phyloP scores from a whole-genome alignment of 2,888 invertebrate species.

The Dichetophora obliterata region DNA sequence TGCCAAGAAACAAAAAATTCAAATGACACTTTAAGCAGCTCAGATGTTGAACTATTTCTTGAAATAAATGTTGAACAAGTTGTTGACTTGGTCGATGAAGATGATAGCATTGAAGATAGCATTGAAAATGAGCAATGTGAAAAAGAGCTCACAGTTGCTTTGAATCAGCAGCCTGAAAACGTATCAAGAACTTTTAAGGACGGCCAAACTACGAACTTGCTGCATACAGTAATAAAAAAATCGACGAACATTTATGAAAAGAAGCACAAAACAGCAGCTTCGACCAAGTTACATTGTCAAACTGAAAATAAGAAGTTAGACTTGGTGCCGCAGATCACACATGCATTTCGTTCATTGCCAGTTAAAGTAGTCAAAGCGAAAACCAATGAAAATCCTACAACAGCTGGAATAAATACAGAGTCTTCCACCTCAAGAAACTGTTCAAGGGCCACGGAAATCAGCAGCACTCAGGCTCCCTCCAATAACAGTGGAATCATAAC shows the following conservation, averaged over 20 bases:
- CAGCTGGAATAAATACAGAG: background rate
- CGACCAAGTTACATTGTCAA: constrained; percentile 26
- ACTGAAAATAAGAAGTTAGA: constrained; percentile 12
- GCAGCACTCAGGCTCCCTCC: background rate
- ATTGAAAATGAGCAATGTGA: background rate
- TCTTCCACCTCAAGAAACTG: background rate
- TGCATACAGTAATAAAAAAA: background rate
- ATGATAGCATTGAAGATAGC: background rate
- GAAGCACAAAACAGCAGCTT: background rate
- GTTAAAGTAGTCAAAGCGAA: background rate
- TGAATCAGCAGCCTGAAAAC: background rate
- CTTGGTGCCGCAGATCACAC: constrained; percentile 44
- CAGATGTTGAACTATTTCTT: background rate
- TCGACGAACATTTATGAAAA: background rate
- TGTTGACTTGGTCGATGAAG: background rate
- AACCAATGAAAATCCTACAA: background rate
- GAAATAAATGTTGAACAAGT: background rate
- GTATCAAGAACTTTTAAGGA: too few relatives aligned
- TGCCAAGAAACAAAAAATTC: background rate
- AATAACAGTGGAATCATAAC: background rate
- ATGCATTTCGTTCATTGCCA: constrained; percentile 40
- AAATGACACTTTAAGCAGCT: background rate
- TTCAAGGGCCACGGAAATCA: background rate
- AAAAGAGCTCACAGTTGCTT: background rate
- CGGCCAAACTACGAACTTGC: background rate